Percentiles rank a stretch among this genome's conserved stretches.
Conservation (phyloP, 2,113 vertebrate species). For the Salvelinus alpinus region DNA sequence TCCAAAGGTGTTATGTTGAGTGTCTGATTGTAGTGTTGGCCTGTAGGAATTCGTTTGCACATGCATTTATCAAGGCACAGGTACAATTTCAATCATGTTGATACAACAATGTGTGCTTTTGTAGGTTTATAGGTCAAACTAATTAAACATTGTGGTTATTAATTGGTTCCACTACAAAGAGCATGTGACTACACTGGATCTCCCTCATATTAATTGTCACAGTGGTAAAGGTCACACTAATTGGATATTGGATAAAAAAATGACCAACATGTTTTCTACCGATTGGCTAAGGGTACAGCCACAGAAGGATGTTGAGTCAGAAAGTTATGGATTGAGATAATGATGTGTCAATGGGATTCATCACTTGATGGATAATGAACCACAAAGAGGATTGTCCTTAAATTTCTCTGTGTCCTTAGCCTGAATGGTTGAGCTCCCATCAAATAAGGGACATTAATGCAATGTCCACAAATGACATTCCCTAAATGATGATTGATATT, state of each 20-base stretch:
- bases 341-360: no score
- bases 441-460: neutral
- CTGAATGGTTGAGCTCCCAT: neutral
- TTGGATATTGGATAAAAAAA: slow-evolving; percentile 6
- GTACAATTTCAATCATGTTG: no score
- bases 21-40: no score
- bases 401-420: no score
- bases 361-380: no score
- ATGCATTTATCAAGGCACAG: no score
- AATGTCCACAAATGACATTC: slow-evolving; percentile 1
- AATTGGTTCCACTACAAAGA: neutral
- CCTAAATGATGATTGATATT: slow-evolving; percentile 14
- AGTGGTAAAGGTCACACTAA: slow-evolving; percentile 38
- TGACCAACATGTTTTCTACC: neutral
- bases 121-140: slow-evolving; percentile 32
- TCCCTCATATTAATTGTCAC: neutral
- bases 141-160: slow-evolving; percentile 34
- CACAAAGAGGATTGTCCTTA: no score
- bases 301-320: no score
- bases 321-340: no score
- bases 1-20: no score
- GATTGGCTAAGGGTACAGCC: neutral
- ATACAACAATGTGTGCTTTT: no score
- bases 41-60: no score
- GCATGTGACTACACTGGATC: neutral